Conservation (phyloP, 2,888 invertebrate genomes). For the Eupithecia dodoneata region DNA sequence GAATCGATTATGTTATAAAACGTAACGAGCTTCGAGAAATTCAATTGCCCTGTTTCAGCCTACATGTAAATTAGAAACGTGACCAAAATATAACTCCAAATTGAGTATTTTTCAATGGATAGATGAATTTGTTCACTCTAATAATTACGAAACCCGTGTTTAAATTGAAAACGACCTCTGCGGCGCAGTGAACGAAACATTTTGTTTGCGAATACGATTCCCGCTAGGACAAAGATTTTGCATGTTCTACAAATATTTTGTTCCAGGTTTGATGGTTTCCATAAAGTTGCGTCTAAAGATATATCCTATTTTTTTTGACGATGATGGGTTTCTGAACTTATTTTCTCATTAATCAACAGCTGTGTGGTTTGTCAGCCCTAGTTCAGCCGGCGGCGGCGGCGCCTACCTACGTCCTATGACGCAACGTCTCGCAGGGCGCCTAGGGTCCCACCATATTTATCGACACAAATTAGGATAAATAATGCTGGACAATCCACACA, state of each 20-base stretch:
- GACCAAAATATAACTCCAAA: slow-evolving; percentile 7
- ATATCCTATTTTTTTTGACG: background rate
- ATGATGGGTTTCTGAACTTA: background rate
- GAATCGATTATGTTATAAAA: slow-evolving; percentile 1
- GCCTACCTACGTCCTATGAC: slow-evolving; percentile 34
- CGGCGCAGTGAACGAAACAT: background rate
- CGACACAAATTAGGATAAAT: background rate
- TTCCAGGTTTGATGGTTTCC: background rate
- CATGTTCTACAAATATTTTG: background rate
- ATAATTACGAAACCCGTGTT: background rate
- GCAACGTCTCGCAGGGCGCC: slow-evolving; percentile 41
- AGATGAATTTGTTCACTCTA: background rate
- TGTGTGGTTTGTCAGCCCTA: slow-evolving; percentile 34
- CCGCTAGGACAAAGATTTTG: background rate
- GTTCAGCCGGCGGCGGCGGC: slow-evolving; percentile 25
- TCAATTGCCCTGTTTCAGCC: slow-evolving; percentile 10
- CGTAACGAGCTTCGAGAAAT: slow-evolving; percentile 1
- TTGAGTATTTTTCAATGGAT: background rate
- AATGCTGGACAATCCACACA: no score
- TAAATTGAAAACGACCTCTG: background rate
- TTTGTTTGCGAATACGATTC: background rate
- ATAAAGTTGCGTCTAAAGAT: background rate
- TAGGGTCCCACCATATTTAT: slow-evolving; percentile 7
- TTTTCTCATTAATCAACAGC: background rate
- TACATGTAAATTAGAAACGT: slow-evolving; percentile 14